phyloP scores from a whole-genome alignment of 2,797 vertebrate genomes.

The Eospalax fontanierii region DNA sequence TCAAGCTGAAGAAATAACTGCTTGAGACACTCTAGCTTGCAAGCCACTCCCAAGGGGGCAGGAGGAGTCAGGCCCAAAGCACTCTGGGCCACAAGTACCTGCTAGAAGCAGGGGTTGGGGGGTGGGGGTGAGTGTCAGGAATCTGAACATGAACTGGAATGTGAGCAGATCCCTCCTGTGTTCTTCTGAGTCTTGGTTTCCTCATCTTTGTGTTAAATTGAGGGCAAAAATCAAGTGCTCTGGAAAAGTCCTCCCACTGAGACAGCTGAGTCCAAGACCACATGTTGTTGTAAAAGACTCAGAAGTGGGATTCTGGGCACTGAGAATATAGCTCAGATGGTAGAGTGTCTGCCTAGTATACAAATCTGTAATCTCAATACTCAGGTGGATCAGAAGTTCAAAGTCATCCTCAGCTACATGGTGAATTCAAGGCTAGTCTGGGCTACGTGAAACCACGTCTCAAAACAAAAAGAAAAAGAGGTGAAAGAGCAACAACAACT shows the following conservation, averaged over 20 bases:
- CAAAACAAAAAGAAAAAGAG: not conserved
- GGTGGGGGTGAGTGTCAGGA: too few relatives aligned
- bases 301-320: not conserved
- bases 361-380: not conserved
- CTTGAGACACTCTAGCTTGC: not conserved
- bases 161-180: not conserved
- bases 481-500: not conserved
- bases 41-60: not conserved
- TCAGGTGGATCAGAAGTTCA: not conserved
- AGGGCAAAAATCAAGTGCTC: not conserved
- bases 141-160: not conserved
- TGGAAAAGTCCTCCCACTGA: not conserved
- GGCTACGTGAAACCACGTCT: not conserved
- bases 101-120: too few relatives aligned
- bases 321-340: not conserved
- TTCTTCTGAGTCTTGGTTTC: not conserved
- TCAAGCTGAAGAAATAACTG: not conserved
- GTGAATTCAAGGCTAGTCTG: not conserved
- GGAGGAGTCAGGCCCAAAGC: conserved; percentile 17
- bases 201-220: not conserved
- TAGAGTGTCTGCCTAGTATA: not conserved
- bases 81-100: too few relatives aligned
- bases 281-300: not conserved
- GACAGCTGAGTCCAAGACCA: not conserved
- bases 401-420: not conserved